Conservation (phyloP, 2,113 vertebrate species). For the Anser cygnoides region DNA sequence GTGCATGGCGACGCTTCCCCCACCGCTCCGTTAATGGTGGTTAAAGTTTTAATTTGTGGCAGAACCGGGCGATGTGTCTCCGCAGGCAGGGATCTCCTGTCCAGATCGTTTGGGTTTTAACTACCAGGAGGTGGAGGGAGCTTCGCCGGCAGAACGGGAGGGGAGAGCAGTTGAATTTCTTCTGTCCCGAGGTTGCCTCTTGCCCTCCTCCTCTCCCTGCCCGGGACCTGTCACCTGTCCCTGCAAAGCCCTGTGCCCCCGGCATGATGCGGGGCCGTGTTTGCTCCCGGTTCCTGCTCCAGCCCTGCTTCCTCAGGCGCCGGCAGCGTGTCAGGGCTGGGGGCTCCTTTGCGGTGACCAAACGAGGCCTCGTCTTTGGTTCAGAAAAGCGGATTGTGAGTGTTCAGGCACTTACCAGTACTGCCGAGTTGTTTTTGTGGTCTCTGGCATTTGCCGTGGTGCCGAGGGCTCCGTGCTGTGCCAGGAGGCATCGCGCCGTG, state of each 20-base stretch:
- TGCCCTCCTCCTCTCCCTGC: background rate
- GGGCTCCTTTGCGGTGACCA: background rate
- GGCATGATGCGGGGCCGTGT: rapidly evolving
- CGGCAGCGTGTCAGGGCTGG: background rate
- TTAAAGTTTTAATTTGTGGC: slow-evolving; percentile 55
- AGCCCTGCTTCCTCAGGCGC: rapidly evolving
- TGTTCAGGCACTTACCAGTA: rapidly evolving
- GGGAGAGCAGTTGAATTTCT: background rate
- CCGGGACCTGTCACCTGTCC: background rate
- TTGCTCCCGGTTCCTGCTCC: rapidly evolving
- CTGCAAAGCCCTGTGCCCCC: background rate
- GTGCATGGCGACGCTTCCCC: background rate
- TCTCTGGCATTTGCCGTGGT: rapidly evolving
- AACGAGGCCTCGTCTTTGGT: rapidly evolving
- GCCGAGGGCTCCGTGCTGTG: rapidly evolving
- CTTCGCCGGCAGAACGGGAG: background rate
- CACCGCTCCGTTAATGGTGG: slow-evolving; percentile 26
- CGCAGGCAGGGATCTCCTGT: background rate
- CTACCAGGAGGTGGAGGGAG: slow-evolving; percentile 3
- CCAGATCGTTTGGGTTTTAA: slow-evolving; percentile 14
- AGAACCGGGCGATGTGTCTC: slow-evolving; percentile 14
- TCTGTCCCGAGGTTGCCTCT: background rate
- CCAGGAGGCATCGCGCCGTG: rapidly evolving
- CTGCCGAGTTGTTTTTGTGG: background rate
- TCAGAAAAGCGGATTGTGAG: background rate